phyloP scores from a whole-genome alignment of 37 sponge, comb jelly and placozoan genomes.

The Diacarnus erythraeanus region DNA sequence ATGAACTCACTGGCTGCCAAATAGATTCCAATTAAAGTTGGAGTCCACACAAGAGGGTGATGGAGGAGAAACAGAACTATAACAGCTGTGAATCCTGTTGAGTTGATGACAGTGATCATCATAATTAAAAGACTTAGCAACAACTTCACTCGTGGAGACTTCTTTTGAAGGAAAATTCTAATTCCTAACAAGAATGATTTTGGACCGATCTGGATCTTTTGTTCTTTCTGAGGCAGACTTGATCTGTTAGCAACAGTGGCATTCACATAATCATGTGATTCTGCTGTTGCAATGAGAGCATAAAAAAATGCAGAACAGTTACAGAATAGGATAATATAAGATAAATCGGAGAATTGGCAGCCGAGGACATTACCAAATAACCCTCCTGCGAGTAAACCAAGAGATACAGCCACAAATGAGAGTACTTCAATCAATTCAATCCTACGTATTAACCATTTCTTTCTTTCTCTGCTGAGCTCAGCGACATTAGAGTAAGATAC shows the following conservation, averaged over 20 bases:
- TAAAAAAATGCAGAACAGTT: conserved; percentile 14
- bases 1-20: conserved; percentile 10
- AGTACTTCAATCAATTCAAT: conserved; percentile 43
- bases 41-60: conserved; percentile 39
- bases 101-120: conserved; percentile 22
- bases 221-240: neutral
- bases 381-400: conserved; percentile 36
- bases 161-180: conserved; percentile 35
- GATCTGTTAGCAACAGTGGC: too few species aligned
- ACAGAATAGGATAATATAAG: conserved; percentile 15
- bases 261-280: conserved; percentile 25
- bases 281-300: conserved; percentile 41
- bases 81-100: conserved; percentile 20
- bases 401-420: conserved; percentile 25
- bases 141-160: conserved; percentile 29
- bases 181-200: conserved; percentile 29
- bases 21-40: conserved; percentile 36
- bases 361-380: conserved; percentile 14
- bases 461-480: conserved; percentile 45
- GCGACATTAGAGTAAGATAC: conserved; percentile 37
- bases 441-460: conserved; percentile 43
- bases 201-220: conserved; percentile 1
- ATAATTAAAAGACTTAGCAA: conserved; percentile 25
- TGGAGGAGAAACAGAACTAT: conserved; percentile 34
- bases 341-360: conserved; percentile 31